These are phyloP conservation scores for Lethocerus indicus DNA, from an alignment of 1,140 invertebrate genomes.

Conservation along the genomic window DNA sequence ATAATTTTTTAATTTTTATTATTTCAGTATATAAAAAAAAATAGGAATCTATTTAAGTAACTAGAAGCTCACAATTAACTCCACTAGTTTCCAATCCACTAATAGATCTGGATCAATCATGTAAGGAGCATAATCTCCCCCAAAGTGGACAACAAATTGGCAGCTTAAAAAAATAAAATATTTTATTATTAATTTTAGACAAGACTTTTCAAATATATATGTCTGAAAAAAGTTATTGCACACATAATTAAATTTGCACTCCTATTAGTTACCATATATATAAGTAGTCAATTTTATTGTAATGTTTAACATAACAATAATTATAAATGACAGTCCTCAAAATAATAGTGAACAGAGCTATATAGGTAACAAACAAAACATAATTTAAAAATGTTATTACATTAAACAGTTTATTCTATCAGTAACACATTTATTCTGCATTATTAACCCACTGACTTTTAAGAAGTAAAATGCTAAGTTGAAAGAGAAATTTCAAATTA, in stretches of 20 bases:
- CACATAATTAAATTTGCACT: background rate
- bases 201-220: background rate
- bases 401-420: too few relatives aligned
- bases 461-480: too few relatives aligned
- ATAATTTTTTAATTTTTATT: background rate
- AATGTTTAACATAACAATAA: background rate
- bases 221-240: too few relatives aligned
- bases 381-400: too few relatives aligned
- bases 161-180: slow-evolving; percentile 45
- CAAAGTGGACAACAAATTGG: slow-evolving; percentile 79
- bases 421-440: too few relatives aligned
- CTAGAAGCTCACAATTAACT: slow-evolving; percentile 64
- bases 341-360: too few relatives aligned
- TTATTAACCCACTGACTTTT: too few relatives aligned
- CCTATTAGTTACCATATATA: background rate
- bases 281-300: background rate
- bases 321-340: background rate
- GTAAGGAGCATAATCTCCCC: slow-evolving; percentile 59
- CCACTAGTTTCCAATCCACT: slow-evolving; percentile 80
- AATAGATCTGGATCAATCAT: slow-evolving; percentile 68
- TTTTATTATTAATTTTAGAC: background rate
- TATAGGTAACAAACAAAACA: too few relatives aligned
- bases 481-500: too few relatives aligned
- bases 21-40: background rate
- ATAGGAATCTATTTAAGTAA: slow-evolving; percentile 14